Percentiles rank a stretch among this genome's conserved stretches.
phyloP scores from a whole-genome alignment of 2,888 invertebrate genomes.

The Erannis defoliaria region DNA sequence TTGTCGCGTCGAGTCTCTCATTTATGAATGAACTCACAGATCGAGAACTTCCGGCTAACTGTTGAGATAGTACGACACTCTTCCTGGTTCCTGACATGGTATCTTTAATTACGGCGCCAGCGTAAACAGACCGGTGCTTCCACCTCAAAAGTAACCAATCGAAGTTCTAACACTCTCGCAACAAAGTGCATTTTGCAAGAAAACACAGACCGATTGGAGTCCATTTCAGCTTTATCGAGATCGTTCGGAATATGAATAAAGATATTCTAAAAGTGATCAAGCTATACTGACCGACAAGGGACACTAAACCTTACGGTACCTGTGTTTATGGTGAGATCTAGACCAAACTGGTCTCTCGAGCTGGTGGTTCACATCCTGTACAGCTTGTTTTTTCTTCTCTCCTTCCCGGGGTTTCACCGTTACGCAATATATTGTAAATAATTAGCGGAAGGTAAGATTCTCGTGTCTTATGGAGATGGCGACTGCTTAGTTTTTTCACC shows the following conservation, averaged over 20 bases:
- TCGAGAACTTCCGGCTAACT: conserved; percentile 85
- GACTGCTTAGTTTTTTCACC: conserved; percentile 79
- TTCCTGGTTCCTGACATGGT: conserved; percentile 86
- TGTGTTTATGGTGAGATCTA: conserved; percentile 60
- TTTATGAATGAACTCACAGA: conserved; percentile 87
- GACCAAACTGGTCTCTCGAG: conserved; percentile 56
- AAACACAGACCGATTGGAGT: conserved; percentile 65
- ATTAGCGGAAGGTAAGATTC: conserved; percentile 86
- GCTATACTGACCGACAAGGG: conserved; percentile 50
- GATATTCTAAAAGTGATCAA: conserved; percentile 82
- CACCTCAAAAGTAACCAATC: conserved; percentile 46
- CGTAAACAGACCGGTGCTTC: conserved; percentile 69
- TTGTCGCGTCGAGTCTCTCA: conserved; percentile 75
- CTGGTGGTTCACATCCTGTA: conserved; percentile 78
- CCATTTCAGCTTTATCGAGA: conserved; percentile 78
- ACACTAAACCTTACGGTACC: conserved; percentile 64
- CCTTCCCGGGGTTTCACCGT: conserved; percentile 86
- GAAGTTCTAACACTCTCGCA: conserved; percentile 51
- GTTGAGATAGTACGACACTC: conserved; percentile 86
- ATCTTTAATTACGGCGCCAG: conserved; percentile 83
- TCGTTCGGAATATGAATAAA: conserved; percentile 84
- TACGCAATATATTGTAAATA: conserved; percentile 86
- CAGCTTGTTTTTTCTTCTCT: conserved; percentile 79
- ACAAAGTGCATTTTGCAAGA: conserved; percentile 65
- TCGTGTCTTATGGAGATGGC: conserved; percentile 85